phyloP scores from a whole-genome alignment of 2,888 invertebrate species.

The Andrena fulva region DNA sequence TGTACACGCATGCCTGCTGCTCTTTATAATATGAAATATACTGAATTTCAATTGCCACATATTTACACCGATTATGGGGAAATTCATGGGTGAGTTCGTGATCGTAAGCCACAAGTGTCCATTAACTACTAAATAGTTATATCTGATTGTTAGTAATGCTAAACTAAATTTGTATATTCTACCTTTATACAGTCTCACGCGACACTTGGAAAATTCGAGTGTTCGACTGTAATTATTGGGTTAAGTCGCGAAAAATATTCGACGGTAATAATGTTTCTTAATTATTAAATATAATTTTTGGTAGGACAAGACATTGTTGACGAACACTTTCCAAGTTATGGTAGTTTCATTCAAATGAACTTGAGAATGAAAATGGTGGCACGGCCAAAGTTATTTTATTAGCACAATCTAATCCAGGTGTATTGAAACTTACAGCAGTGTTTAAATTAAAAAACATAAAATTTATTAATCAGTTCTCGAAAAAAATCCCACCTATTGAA shows the following conservation, averaged over 20 bases:
- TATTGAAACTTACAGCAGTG: neutral
- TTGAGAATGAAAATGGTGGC: neutral
- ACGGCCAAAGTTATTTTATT: neutral
- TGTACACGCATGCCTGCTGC: slow-evolving; percentile 79
- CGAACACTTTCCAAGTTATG: too few species aligned
- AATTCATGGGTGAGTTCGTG: slow-evolving; percentile 30
- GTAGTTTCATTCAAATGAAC: neutral
- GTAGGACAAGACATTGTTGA: too few species aligned
- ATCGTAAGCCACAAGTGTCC: neutral
- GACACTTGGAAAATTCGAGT: neutral
- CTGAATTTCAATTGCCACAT: slow-evolving; percentile 42
- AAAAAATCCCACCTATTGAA: too few species aligned
- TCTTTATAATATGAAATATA: slow-evolving; percentile 68
- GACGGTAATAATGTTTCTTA: neutral
- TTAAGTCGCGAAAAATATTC: slow-evolving; percentile 9
- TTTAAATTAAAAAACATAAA: neutral
- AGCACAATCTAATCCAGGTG: neutral
- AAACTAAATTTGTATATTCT: neutral
- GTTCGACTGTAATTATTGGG: slow-evolving; percentile 5
- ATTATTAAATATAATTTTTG: too few species aligned
- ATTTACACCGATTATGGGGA: slow-evolving; percentile 45
- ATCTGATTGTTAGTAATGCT: neutral
- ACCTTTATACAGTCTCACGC: neutral
- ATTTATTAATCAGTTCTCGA: too few species aligned
- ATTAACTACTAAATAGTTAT: too few species aligned